These are phyloP conservation scores for Pammene aurita DNA, from an alignment of 2,888 invertebrate genomes.

Conservation along the genomic window DNA sequence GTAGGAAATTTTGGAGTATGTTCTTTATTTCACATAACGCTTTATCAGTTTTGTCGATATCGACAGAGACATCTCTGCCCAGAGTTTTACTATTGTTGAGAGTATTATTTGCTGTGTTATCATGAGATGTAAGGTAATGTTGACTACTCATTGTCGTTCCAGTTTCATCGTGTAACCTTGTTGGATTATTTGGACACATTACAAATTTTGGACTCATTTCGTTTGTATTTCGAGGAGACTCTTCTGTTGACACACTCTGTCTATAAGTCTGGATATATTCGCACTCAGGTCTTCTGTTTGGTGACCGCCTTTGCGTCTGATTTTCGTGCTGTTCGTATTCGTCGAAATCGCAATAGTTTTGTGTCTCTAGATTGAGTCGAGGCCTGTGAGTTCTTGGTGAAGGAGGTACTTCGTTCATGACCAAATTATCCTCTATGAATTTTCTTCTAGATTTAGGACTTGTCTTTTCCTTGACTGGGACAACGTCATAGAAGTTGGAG, in stretches of 20 bases:
- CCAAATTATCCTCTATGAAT: slow-evolving; percentile 57
- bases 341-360: slow-evolving; percentile 60
- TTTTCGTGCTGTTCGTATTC: slow-evolving; percentile 49
- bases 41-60: slow-evolving; percentile 66
- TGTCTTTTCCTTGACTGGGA: slow-evolving; percentile 74
- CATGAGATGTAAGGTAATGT: slow-evolving; percentile 49
- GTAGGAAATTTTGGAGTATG: slow-evolving; percentile 69
- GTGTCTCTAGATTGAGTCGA: slow-evolving; percentile 67
- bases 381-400: slow-evolving; percentile 71
- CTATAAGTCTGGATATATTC: slow-evolving; percentile 46
- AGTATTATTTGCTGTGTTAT: slow-evolving; percentile 49
- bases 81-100: slow-evolving; percentile 57
- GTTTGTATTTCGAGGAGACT: slow-evolving; percentile 32
- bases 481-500: slow-evolving; percentile 66
- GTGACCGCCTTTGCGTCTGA: slow-evolving; percentile 43
- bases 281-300: slow-evolving; percentile 44
- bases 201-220: slow-evolving; percentile 37
- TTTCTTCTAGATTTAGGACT: slow-evolving; percentile 71
- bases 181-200: slow-evolving; percentile 45
- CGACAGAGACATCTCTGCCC: slow-evolving; percentile 50
- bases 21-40: slow-evolving; percentile 75
- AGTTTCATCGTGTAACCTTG: slow-evolving; percentile 49
- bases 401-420: slow-evolving; percentile 69
- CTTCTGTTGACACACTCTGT: slow-evolving; percentile 48
- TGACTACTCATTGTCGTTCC: slow-evolving; percentile 53